A percentile compares a stretch with the other conserved stretches of the same genome.
phyloP scores from a whole-genome alignment of 2,113 vertebrate species.

The Dissostichus mawsoni region DNA sequence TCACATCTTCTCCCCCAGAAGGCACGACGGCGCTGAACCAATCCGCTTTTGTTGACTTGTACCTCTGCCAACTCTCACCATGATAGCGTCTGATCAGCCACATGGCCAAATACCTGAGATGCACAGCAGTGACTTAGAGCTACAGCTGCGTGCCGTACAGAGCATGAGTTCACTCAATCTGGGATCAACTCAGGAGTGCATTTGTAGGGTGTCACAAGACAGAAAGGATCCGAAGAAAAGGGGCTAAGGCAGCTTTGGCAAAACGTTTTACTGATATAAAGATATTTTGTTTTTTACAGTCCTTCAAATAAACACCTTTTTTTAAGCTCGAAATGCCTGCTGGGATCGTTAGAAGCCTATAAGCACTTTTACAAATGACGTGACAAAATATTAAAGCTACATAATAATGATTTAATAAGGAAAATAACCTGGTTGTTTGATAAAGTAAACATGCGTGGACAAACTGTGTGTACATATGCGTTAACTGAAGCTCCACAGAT shows the following conservation, averaged over 20 bases:
- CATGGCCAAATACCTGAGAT: slow-evolving; percentile 58
- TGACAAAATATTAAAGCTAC: too few relatives aligned
- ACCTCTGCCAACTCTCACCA: slow-evolving; percentile 67
- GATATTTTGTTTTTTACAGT: not conserved
- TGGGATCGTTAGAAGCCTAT: not conserved
- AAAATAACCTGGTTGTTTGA: too few relatives aligned
- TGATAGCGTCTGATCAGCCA: slow-evolving; percentile 61
- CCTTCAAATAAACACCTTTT: too few relatives aligned
- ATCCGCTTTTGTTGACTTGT: slow-evolving; percentile 70
- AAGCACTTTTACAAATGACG: not conserved
- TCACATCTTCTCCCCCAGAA: slow-evolving; percentile 22
- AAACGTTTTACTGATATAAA: not conserved
- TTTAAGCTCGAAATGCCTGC: not conserved
- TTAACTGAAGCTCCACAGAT: not conserved
- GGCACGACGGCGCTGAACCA: slow-evolving; percentile 65
- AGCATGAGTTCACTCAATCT: not conserved
- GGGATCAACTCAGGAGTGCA: not conserved
- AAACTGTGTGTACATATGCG: too few relatives aligned
- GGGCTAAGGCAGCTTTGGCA: too few relatives aligned
- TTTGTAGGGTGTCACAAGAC: not conserved
- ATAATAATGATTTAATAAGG: too few relatives aligned
- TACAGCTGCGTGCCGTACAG: not conserved
- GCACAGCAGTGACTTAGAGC: not conserved
- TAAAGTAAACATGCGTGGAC: too few relatives aligned
- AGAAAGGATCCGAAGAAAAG: too few relatives aligned